These are phyloP conservation scores for Macaria liturata DNA, from an alignment of 2,888 invertebrate species.

Conservation along the genomic window DNA sequence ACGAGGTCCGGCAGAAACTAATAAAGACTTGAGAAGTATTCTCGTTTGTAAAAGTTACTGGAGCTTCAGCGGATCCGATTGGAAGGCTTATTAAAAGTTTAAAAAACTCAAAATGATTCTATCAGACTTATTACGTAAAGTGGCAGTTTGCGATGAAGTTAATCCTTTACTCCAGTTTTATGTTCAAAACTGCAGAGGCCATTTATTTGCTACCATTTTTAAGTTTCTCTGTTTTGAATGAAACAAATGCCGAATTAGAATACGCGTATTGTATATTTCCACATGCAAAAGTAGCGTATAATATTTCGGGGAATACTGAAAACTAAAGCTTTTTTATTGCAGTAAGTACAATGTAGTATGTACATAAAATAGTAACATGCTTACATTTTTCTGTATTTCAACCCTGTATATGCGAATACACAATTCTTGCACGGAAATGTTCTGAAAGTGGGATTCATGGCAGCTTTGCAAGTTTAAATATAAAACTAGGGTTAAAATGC, in stretches of 20 bases:
- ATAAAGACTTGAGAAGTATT: conserved; percentile 26
- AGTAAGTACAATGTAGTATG: too few relatives aligned
- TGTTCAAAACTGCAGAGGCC: neutral
- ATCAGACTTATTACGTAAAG: conserved; percentile 23
- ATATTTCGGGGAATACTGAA: too few relatives aligned
- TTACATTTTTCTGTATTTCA: too few relatives aligned
- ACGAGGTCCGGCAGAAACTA: conserved; percentile 18
- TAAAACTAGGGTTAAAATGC: conserved; percentile 13
- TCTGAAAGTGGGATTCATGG: neutral
- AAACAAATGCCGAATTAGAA: too few relatives aligned
- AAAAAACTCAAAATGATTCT: conserved; percentile 22
- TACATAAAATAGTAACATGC: too few relatives aligned
- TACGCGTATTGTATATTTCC: too few relatives aligned
- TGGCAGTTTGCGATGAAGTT: conserved; percentile 17
- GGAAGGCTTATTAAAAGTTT: conserved; percentile 29
- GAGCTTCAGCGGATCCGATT: conserved; percentile 23
- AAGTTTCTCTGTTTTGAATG: too few relatives aligned
- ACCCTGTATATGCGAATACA: too few relatives aligned
- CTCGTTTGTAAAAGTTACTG: conserved; percentile 29
- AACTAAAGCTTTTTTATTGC: too few relatives aligned
- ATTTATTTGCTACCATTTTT: too few relatives aligned
- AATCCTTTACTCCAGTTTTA: conserved; percentile 9
- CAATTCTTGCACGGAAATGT: too few relatives aligned
- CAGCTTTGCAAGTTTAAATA: neutral
- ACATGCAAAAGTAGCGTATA: too few relatives aligned